Conservation (phyloP, 64 coral and sea anemone genomes). For the Stylophora pistillata region DNA sequence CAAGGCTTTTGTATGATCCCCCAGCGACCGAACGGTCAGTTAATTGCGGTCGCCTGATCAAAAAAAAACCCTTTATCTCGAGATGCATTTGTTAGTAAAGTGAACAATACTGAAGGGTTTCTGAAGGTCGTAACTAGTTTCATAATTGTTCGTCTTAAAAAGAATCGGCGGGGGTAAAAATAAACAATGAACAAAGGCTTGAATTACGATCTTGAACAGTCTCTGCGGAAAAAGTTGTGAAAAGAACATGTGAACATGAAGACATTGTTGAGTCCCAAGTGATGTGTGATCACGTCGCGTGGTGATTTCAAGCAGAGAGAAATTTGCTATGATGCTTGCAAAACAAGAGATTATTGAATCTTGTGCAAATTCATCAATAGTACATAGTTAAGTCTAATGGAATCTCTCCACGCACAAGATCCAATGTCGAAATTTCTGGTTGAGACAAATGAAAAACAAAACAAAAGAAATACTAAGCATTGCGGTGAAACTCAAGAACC, state of each 20-base stretch:
- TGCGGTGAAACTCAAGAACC: neutral
- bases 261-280: too few relatives aligned
- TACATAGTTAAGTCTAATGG: too few relatives aligned
- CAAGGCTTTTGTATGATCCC: slow-evolving; percentile 8
- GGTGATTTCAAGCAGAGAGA: too few relatives aligned
- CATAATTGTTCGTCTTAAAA: slow-evolving; percentile 11
- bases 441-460: neutral
- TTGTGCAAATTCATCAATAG: too few relatives aligned
- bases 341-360: too few relatives aligned
- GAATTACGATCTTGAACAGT: neutral
- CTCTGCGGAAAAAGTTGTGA: neutral
- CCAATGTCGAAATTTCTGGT: too few relatives aligned
- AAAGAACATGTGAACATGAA: too few relatives aligned
- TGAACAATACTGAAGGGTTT: slow-evolving; percentile 24
- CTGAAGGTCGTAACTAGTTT: slow-evolving; percentile 6
- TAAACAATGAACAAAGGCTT: slow-evolving; percentile 40
- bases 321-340: too few relatives aligned
- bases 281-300: neutral
- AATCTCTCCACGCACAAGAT: too few relatives aligned
- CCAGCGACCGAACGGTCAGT: neutral
- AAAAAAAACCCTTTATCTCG: slow-evolving; percentile 20
- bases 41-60: slow-evolving; percentile 26
- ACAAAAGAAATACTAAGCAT: neutral
- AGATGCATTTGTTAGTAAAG: slow-evolving; percentile 22
- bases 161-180: neutral